Conservation (phyloP, 2,888 invertebrate species). For the Brachycybe producta region DNA sequence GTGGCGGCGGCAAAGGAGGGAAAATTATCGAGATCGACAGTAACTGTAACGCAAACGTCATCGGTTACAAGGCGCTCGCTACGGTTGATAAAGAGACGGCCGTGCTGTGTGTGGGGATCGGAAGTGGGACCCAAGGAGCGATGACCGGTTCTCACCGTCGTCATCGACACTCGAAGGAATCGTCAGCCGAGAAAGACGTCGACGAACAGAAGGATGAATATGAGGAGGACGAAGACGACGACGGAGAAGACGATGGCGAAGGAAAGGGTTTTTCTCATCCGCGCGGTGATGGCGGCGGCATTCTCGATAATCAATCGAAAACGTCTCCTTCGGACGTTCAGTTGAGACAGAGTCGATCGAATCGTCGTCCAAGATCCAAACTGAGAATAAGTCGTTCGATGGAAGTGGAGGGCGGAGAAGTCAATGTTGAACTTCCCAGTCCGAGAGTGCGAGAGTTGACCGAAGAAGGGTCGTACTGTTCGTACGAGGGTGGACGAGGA, state of each 20-base stretch:
- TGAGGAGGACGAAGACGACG: slow-evolving; percentile 21
- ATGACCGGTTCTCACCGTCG: background rate
- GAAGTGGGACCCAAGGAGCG: background rate
- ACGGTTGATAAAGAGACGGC: slow-evolving; percentile 14
- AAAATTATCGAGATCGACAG: slow-evolving; percentile 18
- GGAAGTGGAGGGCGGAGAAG: slow-evolving; percentile 24
- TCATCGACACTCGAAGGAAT: slow-evolving; percentile 1
- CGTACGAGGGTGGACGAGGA: slow-evolving; percentile 17
- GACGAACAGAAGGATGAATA: slow-evolving; percentile 25
- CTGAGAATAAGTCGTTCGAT: slow-evolving; percentile 16
- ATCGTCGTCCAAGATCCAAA: slow-evolving; percentile 11
- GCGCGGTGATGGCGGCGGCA: slow-evolving; percentile 38
- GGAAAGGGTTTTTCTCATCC: slow-evolving; percentile 48
- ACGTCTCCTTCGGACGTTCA: background rate
- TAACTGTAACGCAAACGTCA: slow-evolving; percentile 25
- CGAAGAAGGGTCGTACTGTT: slow-evolving; percentile 20
- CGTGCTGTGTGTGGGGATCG: slow-evolving; percentile 2
- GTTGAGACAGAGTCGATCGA: slow-evolving; percentile 6
- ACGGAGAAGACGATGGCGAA: slow-evolving; percentile 29
- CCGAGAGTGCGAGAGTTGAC: slow-evolving; percentile 29
- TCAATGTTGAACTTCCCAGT: slow-evolving; percentile 30
- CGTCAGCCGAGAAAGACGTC: slow-evolving; percentile 27
- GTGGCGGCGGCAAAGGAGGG: background rate
- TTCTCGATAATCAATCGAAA: background rate
- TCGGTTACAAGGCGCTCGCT: slow-evolving; percentile 14